Evolutionary conservation across 2,113 vertebrate genomes (phyloP).

Genomic region (Tyrannus savana): DNA sequence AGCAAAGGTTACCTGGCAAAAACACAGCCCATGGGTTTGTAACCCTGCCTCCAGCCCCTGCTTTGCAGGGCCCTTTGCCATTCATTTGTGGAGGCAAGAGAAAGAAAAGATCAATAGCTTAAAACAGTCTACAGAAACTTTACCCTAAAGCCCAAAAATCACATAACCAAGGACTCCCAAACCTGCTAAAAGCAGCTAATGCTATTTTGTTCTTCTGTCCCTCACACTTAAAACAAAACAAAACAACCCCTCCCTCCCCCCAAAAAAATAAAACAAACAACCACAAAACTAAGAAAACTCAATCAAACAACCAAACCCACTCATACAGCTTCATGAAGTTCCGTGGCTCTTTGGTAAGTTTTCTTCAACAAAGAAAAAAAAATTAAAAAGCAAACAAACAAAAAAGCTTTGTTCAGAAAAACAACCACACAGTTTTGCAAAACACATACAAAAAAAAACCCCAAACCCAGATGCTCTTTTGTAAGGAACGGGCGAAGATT

Average conservation of each 20-base stretch:
- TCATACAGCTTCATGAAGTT: neutral
- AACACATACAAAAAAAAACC: neutral
- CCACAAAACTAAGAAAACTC: neutral
- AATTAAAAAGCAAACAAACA: neutral
- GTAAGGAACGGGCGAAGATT: neutral
- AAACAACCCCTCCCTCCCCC: too few species aligned
- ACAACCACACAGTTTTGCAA: neutral
- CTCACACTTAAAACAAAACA: neutral
- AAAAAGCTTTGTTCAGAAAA: neutral
- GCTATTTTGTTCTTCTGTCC: neutral
- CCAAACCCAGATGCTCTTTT: neutral
- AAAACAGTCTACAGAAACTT: neutral
- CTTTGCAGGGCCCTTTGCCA: neutral
- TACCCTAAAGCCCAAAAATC: neutral
- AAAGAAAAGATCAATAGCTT: neutral
- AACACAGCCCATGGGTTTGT: conserved; percentile 14
- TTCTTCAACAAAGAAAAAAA: neutral
- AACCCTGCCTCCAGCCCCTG: neutral
- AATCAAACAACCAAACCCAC: neutral
- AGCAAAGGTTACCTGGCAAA: conserved; percentile 32
- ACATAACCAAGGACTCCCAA: neutral
- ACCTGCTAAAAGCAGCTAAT: neutral
- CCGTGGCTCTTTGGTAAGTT: neutral
- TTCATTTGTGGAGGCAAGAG: neutral
- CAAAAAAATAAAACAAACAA: neutral